These are phyloP conservation scores for Megaceryle alcyon DNA, from an alignment of 2,797 vertebrate species.

Conservation along the genomic window DNA sequence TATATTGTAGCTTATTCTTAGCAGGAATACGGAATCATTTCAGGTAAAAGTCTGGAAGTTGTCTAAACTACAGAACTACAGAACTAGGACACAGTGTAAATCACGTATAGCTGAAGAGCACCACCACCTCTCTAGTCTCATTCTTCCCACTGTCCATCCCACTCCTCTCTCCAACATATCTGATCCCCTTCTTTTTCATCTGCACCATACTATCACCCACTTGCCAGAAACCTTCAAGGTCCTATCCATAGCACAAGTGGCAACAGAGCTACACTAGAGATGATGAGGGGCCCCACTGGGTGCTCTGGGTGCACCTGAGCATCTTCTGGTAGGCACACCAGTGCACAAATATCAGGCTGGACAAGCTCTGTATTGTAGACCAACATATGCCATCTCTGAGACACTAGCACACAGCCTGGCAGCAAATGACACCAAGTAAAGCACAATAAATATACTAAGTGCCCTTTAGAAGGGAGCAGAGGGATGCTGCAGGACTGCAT, in stretches of 20 bases:
- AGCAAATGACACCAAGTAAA: not conserved
- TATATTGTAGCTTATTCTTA: not conserved
- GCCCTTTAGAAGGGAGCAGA: not conserved
- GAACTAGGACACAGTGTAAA: not conserved
- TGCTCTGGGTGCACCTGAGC: not conserved
- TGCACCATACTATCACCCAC: not conserved
- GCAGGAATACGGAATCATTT: not conserved
- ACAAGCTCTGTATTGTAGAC: not conserved
- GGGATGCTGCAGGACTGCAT: not conserved
- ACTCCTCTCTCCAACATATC: not conserved
- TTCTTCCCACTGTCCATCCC: not conserved
- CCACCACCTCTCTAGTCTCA: not conserved
- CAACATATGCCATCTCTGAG: not conserved
- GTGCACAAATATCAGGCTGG: not conserved
- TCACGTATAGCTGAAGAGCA: not conserved
- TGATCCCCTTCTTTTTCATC: not conserved
- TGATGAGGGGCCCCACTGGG: rapidly evolving
- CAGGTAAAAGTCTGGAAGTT: not conserved
- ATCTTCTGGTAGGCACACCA: not conserved
- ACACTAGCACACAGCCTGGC: not conserved
- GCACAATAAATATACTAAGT: not conserved
- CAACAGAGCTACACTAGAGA: not conserved
- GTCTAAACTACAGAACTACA: not conserved
- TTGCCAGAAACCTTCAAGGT: not conserved
- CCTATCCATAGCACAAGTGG: not conserved